These are phyloP conservation scores for Micromys minutus DNA, from an alignment of 2,113 vertebrate species.

Conservation along the genomic window DNA sequence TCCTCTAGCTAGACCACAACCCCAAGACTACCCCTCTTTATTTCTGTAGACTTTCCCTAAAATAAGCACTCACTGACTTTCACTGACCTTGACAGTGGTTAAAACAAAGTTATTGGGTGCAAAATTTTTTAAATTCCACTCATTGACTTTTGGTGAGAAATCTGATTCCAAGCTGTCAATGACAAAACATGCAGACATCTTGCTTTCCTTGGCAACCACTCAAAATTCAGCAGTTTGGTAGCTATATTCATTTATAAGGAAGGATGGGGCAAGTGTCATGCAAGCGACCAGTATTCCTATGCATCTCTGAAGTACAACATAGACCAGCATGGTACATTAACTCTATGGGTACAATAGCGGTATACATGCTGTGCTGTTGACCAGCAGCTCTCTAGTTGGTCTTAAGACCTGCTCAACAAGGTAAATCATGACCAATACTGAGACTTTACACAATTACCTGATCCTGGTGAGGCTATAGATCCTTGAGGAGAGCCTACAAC, in stretches of 20 bases:
- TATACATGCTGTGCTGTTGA: neutral
- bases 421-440: neutral
- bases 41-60: neutral
- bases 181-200: neutral
- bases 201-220: neutral
- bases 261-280: too few relatives aligned
- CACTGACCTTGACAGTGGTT: neutral
- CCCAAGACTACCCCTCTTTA: neutral
- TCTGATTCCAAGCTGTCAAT: neutral
- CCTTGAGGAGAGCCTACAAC: neutral
- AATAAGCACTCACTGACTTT: neutral
- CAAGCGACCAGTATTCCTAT: neutral
- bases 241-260: neutral
- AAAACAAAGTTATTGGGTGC: neutral
- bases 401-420: neutral
- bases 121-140: neutral
- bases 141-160: neutral
- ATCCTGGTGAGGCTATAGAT: neutral
- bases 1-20: neutral
- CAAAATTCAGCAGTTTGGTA: neutral
- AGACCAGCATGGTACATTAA: neutral
- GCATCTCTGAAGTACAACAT: neutral
- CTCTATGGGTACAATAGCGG: neutral
- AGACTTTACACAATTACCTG: neutral
- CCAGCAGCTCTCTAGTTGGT: neutral